phyloP scores from a whole-genome alignment of 2,888 invertebrate genomes.

The Mantis religiosa region DNA sequence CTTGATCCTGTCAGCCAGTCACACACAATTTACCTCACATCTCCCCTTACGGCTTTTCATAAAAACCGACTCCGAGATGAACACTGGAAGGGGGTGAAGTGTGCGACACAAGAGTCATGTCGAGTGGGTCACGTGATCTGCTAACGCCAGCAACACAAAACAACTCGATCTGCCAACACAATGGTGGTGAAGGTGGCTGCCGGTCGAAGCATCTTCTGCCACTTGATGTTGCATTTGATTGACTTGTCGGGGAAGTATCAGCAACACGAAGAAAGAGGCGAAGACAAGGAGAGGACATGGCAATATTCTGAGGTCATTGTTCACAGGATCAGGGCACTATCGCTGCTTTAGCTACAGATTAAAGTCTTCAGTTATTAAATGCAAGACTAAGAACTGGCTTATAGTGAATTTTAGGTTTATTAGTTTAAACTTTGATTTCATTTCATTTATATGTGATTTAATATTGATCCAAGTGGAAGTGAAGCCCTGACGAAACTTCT shows the following conservation, averaged over 20 bases:
- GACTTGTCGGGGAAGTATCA: neutral
- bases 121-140: neutral
- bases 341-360: too few relatives aligned
- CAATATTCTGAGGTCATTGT: neutral
- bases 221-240: neutral
- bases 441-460: too few relatives aligned
- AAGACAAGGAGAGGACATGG: neutral
- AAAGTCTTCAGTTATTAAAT: too few relatives aligned
- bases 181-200: neutral
- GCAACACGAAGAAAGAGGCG: neutral
- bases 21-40: conserved; percentile 27
- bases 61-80: neutral
- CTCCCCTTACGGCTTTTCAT: neutral
- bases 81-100: neutral
- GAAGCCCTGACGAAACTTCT: too few relatives aligned
- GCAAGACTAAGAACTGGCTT: too few relatives aligned
- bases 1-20: conserved; percentile 28
- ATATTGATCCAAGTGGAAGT: too few relatives aligned
- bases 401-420: too few relatives aligned
- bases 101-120: neutral
- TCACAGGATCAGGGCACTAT: too few relatives aligned
- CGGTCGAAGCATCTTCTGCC: neutral
- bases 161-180: neutral
- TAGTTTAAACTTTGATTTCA: too few relatives aligned
- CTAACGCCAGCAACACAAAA: neutral